These are phyloP conservation scores for Podarcis siculus DNA, from an alignment of 2,797 vertebrate species.

Conservation along the genomic window DNA sequence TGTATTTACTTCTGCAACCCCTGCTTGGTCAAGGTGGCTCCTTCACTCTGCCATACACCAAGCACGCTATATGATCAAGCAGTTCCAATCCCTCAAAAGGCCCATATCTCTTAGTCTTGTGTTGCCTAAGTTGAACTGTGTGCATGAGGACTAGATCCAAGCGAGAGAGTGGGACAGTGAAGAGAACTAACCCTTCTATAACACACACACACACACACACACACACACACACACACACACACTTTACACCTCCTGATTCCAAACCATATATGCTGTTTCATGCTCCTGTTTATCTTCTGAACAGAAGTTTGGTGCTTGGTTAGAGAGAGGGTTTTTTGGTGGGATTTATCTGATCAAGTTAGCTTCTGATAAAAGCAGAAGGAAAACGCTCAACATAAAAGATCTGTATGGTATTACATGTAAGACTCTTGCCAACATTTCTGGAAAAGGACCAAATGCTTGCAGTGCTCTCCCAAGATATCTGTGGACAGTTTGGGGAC, in stretches of 20 bases:
- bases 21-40: not conserved
- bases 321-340: not conserved
- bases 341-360: not conserved
- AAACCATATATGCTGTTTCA: not conserved
- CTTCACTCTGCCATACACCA: not conserved
- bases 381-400: not conserved
- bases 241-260: not conserved
- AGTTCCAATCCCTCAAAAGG: not conserved
- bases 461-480: not conserved
- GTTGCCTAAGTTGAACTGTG: not conserved
- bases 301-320: not conserved
- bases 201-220: too few species aligned
- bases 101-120: not conserved
- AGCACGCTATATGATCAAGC: not conserved
- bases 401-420: not conserved
- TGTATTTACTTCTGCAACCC: too few species aligned
- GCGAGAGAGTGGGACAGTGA: not conserved
- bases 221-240: too few species aligned
- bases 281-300: too few species aligned
- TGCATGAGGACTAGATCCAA: not conserved
- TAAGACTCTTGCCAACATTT: not conserved
- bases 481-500: not conserved
- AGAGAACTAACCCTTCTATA: not conserved
- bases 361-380: not conserved
- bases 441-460: not conserved